Base-by-base conservation (phyloP, 2,113 vertebrate species). In the Potamarius usumacintae region DNA sequence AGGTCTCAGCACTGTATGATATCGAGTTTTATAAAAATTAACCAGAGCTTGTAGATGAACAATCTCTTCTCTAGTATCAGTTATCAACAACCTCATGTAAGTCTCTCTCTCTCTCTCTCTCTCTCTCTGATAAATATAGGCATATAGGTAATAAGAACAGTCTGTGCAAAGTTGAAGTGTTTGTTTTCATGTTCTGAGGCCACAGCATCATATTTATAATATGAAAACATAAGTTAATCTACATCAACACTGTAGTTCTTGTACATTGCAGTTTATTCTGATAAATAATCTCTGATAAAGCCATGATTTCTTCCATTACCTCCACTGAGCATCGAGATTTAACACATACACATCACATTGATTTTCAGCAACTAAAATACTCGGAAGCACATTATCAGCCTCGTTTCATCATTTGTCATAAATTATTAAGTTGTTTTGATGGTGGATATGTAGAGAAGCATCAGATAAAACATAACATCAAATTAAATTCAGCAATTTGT, bases 1-100 rank as follows among this genome's bases (percentile, higher is more conserved):
- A 55, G 50, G 55, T 78, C 25, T 78, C 76, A 78, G 76, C 25
- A 17, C 76, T 55, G 22, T 25, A 78, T 30, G 76, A 78, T 78
- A 15, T 15, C 17, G 76, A 50, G 74, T 5, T 25, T 77, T 53
- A 53, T 50, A 17, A 12, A 50, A 74, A 25, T 25, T 48, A 52
- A 52, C 0, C 1, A 53, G 48, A 15, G 20, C 22, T 53, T 78
- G 48, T n/a, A 12, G 48, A 78, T 78, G 72, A 76, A 11, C 42
- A 50, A 76, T 76, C 34, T 34, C 14, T 74, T 74, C 71, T 22
- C 18, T 3, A 48, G 42, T 34, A 18, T 71, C 14, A 71, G 65
- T 62, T 22, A 27, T 30, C 12, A 14, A 27, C 27, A 34, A 15
- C 4, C 12, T 48, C 25, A 18, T 76, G 34, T 50, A 10, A 22